Evolutionary conservation across 2,888 invertebrate species (phyloP), one percentile per base, ranked within the genome.

Genomic region (Sussaba pulchella): DNA sequence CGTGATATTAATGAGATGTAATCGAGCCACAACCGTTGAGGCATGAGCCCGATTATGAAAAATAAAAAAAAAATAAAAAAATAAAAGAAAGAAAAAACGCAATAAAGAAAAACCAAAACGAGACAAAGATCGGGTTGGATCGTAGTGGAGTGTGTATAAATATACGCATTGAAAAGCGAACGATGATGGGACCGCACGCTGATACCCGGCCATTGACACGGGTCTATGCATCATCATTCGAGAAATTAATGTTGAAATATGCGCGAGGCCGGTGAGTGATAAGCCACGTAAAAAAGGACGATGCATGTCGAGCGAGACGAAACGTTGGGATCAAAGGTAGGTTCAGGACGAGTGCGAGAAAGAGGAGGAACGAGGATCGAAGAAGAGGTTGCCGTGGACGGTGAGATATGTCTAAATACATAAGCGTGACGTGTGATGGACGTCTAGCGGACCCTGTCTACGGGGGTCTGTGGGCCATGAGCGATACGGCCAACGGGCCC

Each of bases 361-460:
- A 71, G 70, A 70, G 19, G 57, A 66, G 41, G 82, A 83, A 82
- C 83, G 81, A n/a, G 36, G 47, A 64, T 71, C 57, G 75, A 63
- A 78, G 80, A 70, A 75, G 76, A 77, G 63, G 54, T 61, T 70
- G 59, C 73, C 66, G 67, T 50, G 41, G 69, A 73, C 87, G 85
- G 88, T 87, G 87, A 90, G 90, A 89, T 90, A 90, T 88, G 89
- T 90, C 89, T 91, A 91, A 91, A 91, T 91, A 91, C 89, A 89
- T 89, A 89, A 90, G 86, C 87, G 86, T 90, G 91, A 91, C 89
- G 87, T 85, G 87, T 91, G 91, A 91, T 91, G 91, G 91, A 91
- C 91, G 90, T 89, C 89, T 90, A 88, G 88, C 88, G 89, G 87
- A 86, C 50, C 85, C 88, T 87, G 87, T 90, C 90, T 88, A 88